Base-by-base conservation (phyloP, 2,113 vertebrate species). In the Anoura caudifer region DNA sequence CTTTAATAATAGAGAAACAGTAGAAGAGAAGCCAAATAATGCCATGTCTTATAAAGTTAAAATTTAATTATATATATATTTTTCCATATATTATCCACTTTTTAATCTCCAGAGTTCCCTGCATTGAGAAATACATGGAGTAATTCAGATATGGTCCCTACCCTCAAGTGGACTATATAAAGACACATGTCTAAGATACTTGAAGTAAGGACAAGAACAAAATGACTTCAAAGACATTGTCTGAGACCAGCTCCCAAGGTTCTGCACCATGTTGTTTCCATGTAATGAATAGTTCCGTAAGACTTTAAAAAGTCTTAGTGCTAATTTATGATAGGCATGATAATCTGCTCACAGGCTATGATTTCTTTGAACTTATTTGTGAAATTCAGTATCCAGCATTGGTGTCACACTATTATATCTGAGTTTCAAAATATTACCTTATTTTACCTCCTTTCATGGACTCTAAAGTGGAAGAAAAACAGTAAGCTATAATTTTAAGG, bases 221-320 rank as follows among this genome's bases (percentile, higher is more conserved):
- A 91, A 67, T 93, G 91, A 96, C 97, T 97, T 97, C 97, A 96
- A 96, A 97, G 94, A 84, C 96, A 95, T 92, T 87, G 93, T 96
- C 89, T 90, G 91, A 91, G 91, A 87, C 70, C 45, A 72, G 82
- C 45, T 95, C 89, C 81, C 89, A 77, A 96, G 93, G 93, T 96
- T 91, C 97, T 75, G 76, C 77, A 73, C 84, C 45, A 83, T 77
- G 91, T 83, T 93, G 88, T 96, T 95, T 85, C 91, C 91, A 5
- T 87, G 91, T 56, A 91, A 87, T 93, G 79, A 96, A 96, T 82
- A 95, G 85, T 75, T 91, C 67, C 59, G 92, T 72, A 70, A 80
- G 87, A 93, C 70, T 52, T 89, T 92, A 70, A 75, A 81, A 28
- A 89, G 80, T 93, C 87, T 67, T 41, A 52, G 94, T 65, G 54